Evolutionary conservation across 2,113 vertebrate genomes (phyloP).

Genomic region (Brienomyrus brachyistius): DNA sequence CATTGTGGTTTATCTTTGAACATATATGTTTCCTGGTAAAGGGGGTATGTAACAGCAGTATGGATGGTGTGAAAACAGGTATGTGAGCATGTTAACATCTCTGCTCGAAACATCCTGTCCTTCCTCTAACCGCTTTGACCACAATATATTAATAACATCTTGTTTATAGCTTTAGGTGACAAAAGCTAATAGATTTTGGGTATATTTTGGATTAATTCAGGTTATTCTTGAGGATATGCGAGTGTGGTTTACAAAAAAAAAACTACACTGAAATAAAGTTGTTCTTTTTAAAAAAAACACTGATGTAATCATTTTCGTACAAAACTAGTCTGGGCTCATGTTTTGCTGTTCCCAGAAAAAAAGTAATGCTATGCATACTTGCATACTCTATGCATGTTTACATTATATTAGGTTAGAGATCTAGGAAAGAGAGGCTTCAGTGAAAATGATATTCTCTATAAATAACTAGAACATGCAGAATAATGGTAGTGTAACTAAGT

Average conservation of each 20-base stretch:
- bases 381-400: not conserved
- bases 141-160: constrained; percentile 11
- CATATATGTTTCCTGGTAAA: constrained; percentile 12
- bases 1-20: constrained; percentile 7
- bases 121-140: not conserved
- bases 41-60: not conserved
- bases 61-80: constrained; percentile 11
- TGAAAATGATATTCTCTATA: not conserved
- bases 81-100: not conserved
- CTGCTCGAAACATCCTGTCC: constrained; percentile 4
- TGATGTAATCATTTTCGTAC: not conserved
- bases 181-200: not conserved
- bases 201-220: not conserved
- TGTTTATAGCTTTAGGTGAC: not conserved
- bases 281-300: not conserved
- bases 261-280: not conserved
- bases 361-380: not conserved
- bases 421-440: not conserved
- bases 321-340: not conserved
- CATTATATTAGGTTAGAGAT: not conserved
- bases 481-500: not conserved
- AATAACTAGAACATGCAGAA: not conserved
- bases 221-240: not conserved
- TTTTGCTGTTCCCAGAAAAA: not conserved
- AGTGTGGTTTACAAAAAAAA: not conserved